A percentile compares a stretch with the other conserved stretches of the same genome.
Evolutionary conservation across 2,888 invertebrate genomes (phyloP).

Genomic region (Eupithecia subfuscata): DNA sequence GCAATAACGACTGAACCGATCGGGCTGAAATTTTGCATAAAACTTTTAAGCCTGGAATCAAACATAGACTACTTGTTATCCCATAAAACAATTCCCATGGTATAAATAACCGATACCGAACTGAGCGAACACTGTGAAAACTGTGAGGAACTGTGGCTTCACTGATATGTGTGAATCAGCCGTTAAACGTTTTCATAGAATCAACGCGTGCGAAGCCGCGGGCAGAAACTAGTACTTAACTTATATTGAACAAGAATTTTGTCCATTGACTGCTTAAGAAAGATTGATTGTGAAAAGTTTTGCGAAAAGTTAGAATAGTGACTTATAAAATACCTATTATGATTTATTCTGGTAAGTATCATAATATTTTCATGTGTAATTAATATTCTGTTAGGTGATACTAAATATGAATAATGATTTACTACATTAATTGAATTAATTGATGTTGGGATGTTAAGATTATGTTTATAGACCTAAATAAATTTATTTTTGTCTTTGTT

Average conservation of each 20-base stretch:
- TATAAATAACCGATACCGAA: too few relatives aligned
- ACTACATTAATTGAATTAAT: conserved; percentile 34
- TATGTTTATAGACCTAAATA: conserved; percentile 31
- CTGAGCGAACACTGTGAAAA: too few relatives aligned
- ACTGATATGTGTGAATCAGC: too few relatives aligned
- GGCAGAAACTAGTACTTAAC: background rate
- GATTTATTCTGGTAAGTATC: conserved; percentile 19
- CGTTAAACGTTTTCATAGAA: too few relatives aligned
- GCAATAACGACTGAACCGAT: too few relatives aligned
- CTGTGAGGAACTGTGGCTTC: too few relatives aligned
- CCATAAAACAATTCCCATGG: too few relatives aligned
- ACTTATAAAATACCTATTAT: conserved; percentile 12
- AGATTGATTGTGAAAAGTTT: conserved; percentile 14
- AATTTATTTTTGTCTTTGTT: conserved; percentile 41
- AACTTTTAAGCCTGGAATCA: too few relatives aligned
- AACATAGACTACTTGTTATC: too few relatives aligned
- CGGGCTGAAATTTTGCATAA: too few relatives aligned
- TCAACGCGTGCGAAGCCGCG: too few relatives aligned
- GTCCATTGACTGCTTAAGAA: conserved; percentile 21
- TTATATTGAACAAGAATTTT: conserved; percentile 12
- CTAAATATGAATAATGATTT: conserved; percentile 24
- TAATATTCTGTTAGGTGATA: conserved; percentile 31
- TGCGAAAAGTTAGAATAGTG: conserved; percentile 4
- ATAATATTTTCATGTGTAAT: conserved; percentile 21
- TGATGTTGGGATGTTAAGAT: conserved; percentile 40